Percentiles rank a stretch among this genome's conserved stretches.
phyloP scores from a whole-genome alignment of 2,113 vertebrate species.

The Indicator maculatus region DNA sequence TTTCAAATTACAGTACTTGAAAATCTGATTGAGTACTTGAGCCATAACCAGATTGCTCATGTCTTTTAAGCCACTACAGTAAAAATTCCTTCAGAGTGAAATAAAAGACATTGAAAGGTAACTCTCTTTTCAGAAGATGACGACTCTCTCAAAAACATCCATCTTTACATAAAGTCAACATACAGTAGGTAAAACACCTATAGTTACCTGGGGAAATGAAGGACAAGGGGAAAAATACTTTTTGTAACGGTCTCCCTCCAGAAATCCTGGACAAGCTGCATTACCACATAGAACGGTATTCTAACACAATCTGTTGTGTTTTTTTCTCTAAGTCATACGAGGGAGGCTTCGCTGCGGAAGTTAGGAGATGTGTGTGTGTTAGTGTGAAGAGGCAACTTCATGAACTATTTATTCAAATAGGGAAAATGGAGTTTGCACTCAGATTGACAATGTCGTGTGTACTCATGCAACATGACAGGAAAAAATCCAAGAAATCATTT shows the following conservation, averaged over 20 bases:
- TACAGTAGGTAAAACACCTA: not conserved
- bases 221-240: not conserved
- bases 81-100: not conserved
- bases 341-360: slow-evolving; percentile 20
- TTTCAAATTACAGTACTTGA: not conserved
- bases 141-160: not conserved
- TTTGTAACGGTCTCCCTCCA: not conserved
- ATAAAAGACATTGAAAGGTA: not conserved
- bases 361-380: no score
- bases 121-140: not conserved
- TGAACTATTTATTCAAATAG: slow-evolving; percentile 38
- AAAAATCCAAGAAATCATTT: slow-evolving; percentile 1
- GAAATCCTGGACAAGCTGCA: not conserved
- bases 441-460: not conserved
- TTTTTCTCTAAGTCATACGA: slow-evolving; percentile 13
- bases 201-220: not conserved
- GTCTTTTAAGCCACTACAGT: not conserved
- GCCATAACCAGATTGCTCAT: not conserved
- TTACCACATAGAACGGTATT: not conserved
- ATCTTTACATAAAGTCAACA: not conserved
- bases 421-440: slow-evolving; percentile 14
- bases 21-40: not conserved
- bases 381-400: slow-evolving; percentile 37
- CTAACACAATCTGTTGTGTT: not conserved
- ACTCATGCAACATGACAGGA: not conserved